Evolutionary conservation across 2,888 invertebrate genomes (phyloP).

Genomic region (Taphrorychus bicolor): DNA sequence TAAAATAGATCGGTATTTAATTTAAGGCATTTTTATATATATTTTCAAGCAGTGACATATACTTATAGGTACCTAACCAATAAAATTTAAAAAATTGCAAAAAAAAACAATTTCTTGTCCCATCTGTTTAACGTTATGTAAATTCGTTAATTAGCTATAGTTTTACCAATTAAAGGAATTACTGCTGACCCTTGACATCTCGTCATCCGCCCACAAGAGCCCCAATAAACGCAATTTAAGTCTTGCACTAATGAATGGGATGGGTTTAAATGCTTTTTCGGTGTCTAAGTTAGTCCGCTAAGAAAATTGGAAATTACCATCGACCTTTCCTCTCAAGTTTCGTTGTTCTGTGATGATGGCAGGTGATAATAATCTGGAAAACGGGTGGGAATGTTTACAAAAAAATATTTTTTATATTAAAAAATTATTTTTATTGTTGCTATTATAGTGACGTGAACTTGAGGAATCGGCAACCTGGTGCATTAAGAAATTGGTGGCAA

Average conservation of each 20-base stretch:
- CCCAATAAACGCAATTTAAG: background rate
- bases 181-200: slow-evolving; percentile 3
- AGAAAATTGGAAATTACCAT: background rate
- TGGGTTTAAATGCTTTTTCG: background rate
- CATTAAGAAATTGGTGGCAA: slow-evolving; percentile 8
- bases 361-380: slow-evolving; percentile 7
- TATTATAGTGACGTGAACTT: background rate
- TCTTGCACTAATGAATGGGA: background rate
- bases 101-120: too few species aligned
- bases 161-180: background rate
- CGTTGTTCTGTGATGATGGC: too few species aligned
- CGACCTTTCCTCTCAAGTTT: background rate
- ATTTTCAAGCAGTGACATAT: too few species aligned
- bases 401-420: background rate
- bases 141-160: background rate
- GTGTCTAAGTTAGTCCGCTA: background rate
- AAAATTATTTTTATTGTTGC: background rate
- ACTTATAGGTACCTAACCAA: too few species aligned
- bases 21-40: too few species aligned
- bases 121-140: background rate
- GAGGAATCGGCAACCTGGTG: background rate
- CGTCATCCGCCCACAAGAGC: slow-evolving; percentile 3
- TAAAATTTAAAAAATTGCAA: too few species aligned
- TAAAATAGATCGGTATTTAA: too few species aligned
- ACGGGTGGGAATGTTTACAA: slow-evolving; percentile 1